Evolutionary conservation across 2,797 vertebrate species (phyloP), one percentile per base, ranked within the genome.

Genomic region (Hylomyscus alleni): DNA sequence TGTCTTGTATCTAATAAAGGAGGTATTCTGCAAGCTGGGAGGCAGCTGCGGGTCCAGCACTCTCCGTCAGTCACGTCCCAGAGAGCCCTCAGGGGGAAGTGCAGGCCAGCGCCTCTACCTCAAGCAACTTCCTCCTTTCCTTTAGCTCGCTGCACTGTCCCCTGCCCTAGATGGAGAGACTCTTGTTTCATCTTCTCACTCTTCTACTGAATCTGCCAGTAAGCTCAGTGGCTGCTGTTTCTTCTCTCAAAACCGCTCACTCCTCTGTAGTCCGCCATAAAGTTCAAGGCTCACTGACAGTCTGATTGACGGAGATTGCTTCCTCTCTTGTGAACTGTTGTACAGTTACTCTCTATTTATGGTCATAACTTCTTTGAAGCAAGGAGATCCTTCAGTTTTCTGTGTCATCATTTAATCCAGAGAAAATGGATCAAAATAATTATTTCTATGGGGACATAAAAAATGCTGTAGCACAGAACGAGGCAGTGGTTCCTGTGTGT

Each of bases 91-190:
- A 58, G 52, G 14, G 47, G 88, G 40, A 73, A 69, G 22, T 15
- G 13, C 34, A 83, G 73, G 29, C 13, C n/a, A 54, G 50, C 40
- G 37, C 58, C 34, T 58, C 2, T 93, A 73, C 88, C 87, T 89
- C 47, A 72, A 26, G 24, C 76, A 82, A 24, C 58, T 93, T 96
- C 84, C 95, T 94, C 76, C 44, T 95, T 26, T 34, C 47, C 2
- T 9, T 17, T 8, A 6, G 52, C 12, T 15, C 69, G 22, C 10
- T 31, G 67, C 34, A 11, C 1, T 20, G 58, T 75, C 12, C 44
- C 15, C 69, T 72, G 26, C 22, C 75, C 89, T 76, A 67, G 47
- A 54, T 81, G 54, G 65, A 14, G 31, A 24, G 2, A 14, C 82
- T 73, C 82, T 50, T 47, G 19, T 69, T 85, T 84, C 22, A n/a